Evolutionary conservation across 2,888 invertebrate genomes (phyloP).

Genomic region (Lasius platythorax): DNA sequence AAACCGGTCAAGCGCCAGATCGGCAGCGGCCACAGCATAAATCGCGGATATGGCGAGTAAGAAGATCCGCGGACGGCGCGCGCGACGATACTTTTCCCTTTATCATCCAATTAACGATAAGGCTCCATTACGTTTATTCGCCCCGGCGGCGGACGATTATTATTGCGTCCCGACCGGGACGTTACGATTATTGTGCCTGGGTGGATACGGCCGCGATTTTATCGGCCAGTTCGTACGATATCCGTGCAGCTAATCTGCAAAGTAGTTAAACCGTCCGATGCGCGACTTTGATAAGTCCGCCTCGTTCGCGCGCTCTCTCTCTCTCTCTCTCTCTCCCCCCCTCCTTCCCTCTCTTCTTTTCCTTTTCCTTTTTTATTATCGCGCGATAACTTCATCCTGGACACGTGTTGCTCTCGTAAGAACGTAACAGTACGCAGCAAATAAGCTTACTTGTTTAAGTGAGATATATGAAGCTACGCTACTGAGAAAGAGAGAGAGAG

Average conservation of each 20-base stretch:
- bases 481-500: neutral
- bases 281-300: conserved; percentile 51
- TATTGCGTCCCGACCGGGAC: conserved; percentile 66
- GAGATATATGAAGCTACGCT: too few relatives aligned
- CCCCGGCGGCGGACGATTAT: conserved; percentile 65
- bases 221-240: conserved; percentile 62
- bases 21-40: conserved; percentile 77
- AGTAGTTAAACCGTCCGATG: conserved; percentile 58
- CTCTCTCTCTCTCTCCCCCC: neutral
- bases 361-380: conserved; percentile 28
- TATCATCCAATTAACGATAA: conserved; percentile 81
- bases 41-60: conserved; percentile 78
- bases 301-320: neutral
- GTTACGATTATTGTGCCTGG: conserved; percentile 73
- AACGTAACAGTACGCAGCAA: neutral
- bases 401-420: conserved; percentile 22
- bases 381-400: conserved; percentile 39
- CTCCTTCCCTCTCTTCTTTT: neutral
- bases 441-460: conserved; percentile 16
- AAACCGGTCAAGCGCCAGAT: conserved; percentile 80
- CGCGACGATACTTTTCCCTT: conserved; percentile 71
- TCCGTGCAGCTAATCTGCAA: conserved; percentile 58
- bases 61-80: conserved; percentile 74
- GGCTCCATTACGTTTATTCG: conserved; percentile 77
- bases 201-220: conserved; percentile 68